A percentile compares a stretch with the other conserved stretches of the same genome.
Evolutionary conservation across 2,797 vertebrate species (phyloP).

Genomic region (Ibycter americanus): DNA sequence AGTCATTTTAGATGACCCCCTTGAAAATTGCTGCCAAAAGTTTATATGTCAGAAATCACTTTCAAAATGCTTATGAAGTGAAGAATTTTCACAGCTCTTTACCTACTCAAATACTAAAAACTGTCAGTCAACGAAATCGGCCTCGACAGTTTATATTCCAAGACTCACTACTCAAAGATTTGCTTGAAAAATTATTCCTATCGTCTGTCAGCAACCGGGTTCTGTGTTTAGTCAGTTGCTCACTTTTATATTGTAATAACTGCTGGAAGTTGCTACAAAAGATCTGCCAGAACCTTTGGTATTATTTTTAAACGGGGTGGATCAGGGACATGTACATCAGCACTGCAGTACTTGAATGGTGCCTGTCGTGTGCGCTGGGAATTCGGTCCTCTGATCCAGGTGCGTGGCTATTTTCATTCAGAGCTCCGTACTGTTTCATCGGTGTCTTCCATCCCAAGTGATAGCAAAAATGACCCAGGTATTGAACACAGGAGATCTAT

Average conservation of each 20-base stretch:
- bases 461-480: not conserved
- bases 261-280: slow-evolving; percentile 11
- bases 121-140: slow-evolving; percentile 71
- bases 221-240: slow-evolving; percentile 63
- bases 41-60: slow-evolving; percentile 76
- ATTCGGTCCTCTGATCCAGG: not conserved
- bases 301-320: not conserved
- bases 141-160: slow-evolving; percentile 51
- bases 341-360: not conserved
- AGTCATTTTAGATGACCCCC: slow-evolving; percentile 75
- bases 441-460: not conserved
- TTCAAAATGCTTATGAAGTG: slow-evolving; percentile 72
- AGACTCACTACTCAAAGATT: slow-evolving; percentile 48
- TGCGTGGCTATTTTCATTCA: not conserved
- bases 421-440: not conserved
- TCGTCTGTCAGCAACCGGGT: slow-evolving; percentile 46
- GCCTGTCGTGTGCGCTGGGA: not conserved
- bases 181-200: slow-evolving; percentile 64
- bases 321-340: not conserved
- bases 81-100: slow-evolving; percentile 73
- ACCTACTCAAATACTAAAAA: slow-evolving; percentile 68
- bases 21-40: slow-evolving; percentile 80
- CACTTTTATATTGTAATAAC: slow-evolving; percentile 42
- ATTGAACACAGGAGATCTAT: not conserved
- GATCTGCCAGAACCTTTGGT: not conserved